Conservation (phyloP, 2,113 vertebrate species). For the Dicrurus megarhynchus region DNA sequence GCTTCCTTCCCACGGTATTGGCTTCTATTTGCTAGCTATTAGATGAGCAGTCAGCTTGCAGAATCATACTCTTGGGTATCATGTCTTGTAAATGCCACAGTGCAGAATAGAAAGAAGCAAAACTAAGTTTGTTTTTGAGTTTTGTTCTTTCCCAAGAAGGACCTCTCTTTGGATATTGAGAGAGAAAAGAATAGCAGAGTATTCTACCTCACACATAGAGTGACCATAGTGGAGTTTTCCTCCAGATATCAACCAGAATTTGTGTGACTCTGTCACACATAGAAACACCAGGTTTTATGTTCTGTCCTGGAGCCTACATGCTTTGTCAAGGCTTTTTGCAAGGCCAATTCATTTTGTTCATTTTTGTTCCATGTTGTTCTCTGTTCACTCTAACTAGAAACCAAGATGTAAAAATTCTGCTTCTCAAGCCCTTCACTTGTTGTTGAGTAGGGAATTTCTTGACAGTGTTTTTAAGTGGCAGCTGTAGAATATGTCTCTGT, state of each 20-base stretch:
- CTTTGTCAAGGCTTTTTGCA: background rate
- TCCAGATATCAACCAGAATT: background rate
- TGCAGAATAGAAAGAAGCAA: background rate
- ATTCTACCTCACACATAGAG: background rate
- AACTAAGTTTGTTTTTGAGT: accelerated
- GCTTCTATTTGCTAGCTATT: background rate
- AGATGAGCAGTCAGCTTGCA: background rate
- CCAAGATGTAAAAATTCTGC: background rate
- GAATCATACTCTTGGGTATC: background rate
- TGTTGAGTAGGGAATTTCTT: background rate
- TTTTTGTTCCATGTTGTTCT: background rate
- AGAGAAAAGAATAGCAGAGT: background rate
- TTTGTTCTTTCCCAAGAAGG: background rate
- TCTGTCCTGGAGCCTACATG: background rate
- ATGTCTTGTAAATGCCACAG: background rate
- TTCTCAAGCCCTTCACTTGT: background rate
- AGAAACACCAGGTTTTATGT: background rate
- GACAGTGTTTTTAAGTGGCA: background rate
- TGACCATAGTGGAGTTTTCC: background rate
- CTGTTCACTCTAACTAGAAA: background rate
- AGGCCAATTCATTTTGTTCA: background rate
- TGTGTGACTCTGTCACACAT: background rate
- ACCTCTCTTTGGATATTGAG: background rate
- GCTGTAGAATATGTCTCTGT: background rate
- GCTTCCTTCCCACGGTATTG: background rate